Conservation (phyloP, 2,113 vertebrate genomes). For the Capra hircus region DNA sequence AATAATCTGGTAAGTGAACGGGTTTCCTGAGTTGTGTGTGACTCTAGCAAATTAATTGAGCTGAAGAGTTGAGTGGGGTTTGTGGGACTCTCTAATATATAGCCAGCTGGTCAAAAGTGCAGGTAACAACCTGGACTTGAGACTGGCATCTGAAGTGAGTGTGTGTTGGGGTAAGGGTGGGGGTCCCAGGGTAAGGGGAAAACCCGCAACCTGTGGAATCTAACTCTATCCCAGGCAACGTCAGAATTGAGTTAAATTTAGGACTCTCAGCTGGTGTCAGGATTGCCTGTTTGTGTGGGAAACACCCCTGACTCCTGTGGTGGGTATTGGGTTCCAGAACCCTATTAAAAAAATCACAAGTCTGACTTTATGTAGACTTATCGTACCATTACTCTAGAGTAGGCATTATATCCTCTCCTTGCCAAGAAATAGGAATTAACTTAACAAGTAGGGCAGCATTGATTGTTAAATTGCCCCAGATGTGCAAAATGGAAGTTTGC, state of each 20-base stretch:
- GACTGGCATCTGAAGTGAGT: neutral
- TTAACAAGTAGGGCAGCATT: neutral
- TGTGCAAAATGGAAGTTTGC: neutral
- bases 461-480: constrained; percentile 24
- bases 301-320: neutral
- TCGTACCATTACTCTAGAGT: neutral
- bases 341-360: neutral
- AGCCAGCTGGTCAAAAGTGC: neutral
- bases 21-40: neutral
- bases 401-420: neutral
- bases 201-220: neutral
- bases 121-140: neutral
- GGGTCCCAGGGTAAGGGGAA: neutral
- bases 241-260: neutral
- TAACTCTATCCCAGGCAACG: neutral
- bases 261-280: neutral
- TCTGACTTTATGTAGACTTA: neutral
- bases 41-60: neutral
- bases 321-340: neutral
- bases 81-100: neutral
- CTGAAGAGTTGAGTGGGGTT: neutral
- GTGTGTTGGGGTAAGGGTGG: neutral
- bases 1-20: neutral
- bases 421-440: constrained; percentile 21
- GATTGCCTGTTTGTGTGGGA: neutral